Percentiles rank a stretch among this genome's conserved stretches.
phyloP scores from a whole-genome alignment of 2,888 invertebrate species.

The Drosophila sordidula region DNA sequence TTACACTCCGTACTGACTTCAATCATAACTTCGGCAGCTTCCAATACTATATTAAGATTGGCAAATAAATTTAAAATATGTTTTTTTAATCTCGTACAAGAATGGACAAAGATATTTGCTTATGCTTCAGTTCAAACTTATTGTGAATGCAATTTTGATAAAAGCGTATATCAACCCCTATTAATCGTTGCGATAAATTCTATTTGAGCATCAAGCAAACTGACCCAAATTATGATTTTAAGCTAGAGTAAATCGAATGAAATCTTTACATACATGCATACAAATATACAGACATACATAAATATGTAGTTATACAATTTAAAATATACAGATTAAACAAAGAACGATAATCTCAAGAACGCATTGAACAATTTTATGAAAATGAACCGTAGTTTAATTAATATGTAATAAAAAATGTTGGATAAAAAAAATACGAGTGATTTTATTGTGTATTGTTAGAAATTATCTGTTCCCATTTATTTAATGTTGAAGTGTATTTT shows the following conservation, averaged over 20 bases:
- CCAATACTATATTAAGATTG: slow-evolving; percentile 51
- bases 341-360: slow-evolving; percentile 60
- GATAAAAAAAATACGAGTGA: slow-evolving; percentile 56
- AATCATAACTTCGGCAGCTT: slow-evolving; percentile 54
- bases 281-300: slow-evolving; percentile 51
- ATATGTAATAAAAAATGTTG: slow-evolving; percentile 73
- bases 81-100: slow-evolving; percentile 29
- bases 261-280: slow-evolving; percentile 60
- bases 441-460: background rate
- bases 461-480: no score
- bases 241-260: slow-evolving; percentile 43
- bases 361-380: slow-evolving; percentile 74
- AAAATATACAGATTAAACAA: slow-evolving; percentile 38
- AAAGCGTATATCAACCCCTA: background rate
- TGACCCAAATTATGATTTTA: slow-evolving; percentile 33
- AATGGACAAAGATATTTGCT: slow-evolving; percentile 10
- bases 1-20: slow-evolving; percentile 34
- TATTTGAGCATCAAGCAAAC: slow-evolving; percentile 12
- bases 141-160: background rate
- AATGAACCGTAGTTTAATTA: slow-evolving; percentile 67
- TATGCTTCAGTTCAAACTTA: slow-evolving; percentile 6
- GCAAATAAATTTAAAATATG: slow-evolving; percentile 18
- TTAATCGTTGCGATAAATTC: slow-evolving; percentile 15
- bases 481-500: slow-evolving; percentile 35
- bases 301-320: slow-evolving; percentile 65